Conservation (phyloP, 2,113 vertebrate genomes). For the Saguinus midas region DNA sequence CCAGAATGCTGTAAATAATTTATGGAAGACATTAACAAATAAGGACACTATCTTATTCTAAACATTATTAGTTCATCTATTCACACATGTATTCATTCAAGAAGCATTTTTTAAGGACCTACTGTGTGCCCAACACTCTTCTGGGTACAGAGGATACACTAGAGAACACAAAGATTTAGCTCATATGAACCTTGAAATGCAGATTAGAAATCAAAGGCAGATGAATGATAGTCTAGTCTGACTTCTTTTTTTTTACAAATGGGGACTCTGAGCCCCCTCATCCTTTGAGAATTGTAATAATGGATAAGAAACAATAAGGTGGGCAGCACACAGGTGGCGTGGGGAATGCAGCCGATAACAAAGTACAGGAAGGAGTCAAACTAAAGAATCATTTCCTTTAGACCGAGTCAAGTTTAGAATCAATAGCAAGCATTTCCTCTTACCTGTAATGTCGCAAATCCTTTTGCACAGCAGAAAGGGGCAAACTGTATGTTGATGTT, state of each 20-base stretch:
- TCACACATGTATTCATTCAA: background rate
- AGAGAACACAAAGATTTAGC: background rate
- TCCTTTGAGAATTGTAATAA: background rate
- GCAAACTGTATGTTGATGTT: background rate
- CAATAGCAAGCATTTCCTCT: conserved; percentile 3
- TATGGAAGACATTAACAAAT: conserved; percentile 14
- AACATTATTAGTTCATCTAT: background rate
- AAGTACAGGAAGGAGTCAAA: background rate
- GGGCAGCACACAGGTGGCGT: background rate
- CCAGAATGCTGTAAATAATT: conserved; percentile 4
- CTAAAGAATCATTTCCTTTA: conserved; percentile 4
- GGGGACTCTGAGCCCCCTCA: background rate
- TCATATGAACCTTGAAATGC: background rate
- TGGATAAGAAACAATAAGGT: background rate
- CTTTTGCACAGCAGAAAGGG: background rate
- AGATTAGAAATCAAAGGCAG: background rate
- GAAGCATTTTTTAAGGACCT: background rate
- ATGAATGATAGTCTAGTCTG: background rate
- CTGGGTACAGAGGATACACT: background rate
- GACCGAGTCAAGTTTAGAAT: background rate
- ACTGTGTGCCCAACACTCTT: background rate
- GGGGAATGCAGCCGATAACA: background rate
- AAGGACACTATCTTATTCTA: background rate
- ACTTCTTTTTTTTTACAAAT: background rate
- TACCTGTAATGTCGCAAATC: background rate